These are phyloP conservation scores for Tetraneura akinire DNA, from an alignment of 1,140 invertebrate genomes.

Conservation along the genomic window DNA sequence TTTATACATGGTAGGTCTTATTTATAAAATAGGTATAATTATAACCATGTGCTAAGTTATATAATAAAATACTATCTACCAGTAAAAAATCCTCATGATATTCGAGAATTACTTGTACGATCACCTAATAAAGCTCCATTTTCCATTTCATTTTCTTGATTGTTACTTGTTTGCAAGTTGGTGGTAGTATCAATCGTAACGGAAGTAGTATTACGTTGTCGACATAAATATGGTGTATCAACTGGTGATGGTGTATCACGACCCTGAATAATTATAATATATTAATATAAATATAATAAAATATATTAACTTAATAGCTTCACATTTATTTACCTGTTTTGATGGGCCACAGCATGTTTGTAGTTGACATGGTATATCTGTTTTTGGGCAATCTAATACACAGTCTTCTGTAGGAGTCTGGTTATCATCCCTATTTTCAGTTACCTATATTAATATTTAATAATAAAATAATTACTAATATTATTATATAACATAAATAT, in stretches of 20 bases:
- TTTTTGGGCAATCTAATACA: constrained; percentile 83
- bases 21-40: constrained; percentile 12
- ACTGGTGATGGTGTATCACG: constrained; percentile 74
- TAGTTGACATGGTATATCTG: constrained; percentile 78
- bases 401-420: constrained; percentile 68
- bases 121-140: constrained; percentile 63
- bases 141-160: constrained; percentile 65
- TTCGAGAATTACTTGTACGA: constrained; percentile 16
- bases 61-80: constrained; percentile 39
- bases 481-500: not conserved
- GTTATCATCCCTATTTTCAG: constrained; percentile 61
- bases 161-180: constrained; percentile 59
- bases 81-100: constrained; percentile 26
- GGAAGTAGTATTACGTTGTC: constrained; percentile 68
- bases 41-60: constrained; percentile 27
- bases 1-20: constrained; percentile 19
- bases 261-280: constrained; percentile 61
- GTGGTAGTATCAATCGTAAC: constrained; percentile 45
- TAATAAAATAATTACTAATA: not conserved
- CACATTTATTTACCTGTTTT: constrained; percentile 63
- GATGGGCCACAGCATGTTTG: constrained; percentile 80
- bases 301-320: too few species aligned
- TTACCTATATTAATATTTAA: constrained; percentile 58
- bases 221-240: constrained; percentile 76
- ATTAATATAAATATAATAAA: constrained; percentile 5